Evolutionary conservation across 2,113 vertebrate genomes (phyloP), one percentile per base, ranked within the genome.

Genomic region (Salvelinus fontinalis): DNA sequence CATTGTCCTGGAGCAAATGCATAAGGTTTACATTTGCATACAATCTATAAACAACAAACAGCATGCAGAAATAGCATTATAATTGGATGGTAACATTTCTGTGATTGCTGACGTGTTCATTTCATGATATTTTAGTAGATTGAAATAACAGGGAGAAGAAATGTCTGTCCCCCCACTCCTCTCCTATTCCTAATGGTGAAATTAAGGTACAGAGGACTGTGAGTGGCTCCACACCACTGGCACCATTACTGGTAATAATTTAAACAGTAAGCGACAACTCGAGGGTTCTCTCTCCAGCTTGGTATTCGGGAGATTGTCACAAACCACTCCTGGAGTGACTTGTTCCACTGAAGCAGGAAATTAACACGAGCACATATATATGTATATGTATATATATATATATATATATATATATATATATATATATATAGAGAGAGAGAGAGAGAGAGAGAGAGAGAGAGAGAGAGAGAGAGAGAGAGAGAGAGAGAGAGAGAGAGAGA

Each of bases 271-370:
- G 29, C 16, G 49, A 64, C 22, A 24, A 57, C 70, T 71, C 29
- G 26, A 44, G 59, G 72, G 72, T 39, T 74, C 24, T 48, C 59
- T 54, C 71, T 5, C 71, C 29, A 31, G 29, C 20, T 39, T 59
- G 6, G 70, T 48, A n/a, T 44, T 29, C 6, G 29, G 11, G 44
- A 31, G 11, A 14, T 44, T 74, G 39, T 65, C 34, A 74, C 57
- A 74, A 39, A 74, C 8, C 20, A 74, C 22, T 62, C 31, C 20
- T n/a, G 72, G 60, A 65, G 27, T 29, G 49, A 44, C 22, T 57
- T 31, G 51, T 64, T 62, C 60, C 72, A 74, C n/a, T 74, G 72
- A 74, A 74, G 72, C 72, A 74, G 72, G 57, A 74, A 74, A 74
- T 74, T 48, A 74, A 74, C 72, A 65, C 26, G 11, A 4, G 29